A percentile compares a stretch with the other conserved stretches of the same genome.
These are phyloP conservation scores for Leptodirus hochenwartii DNA, from an alignment of 2,888 invertebrate species.

Conservation along the genomic window DNA sequence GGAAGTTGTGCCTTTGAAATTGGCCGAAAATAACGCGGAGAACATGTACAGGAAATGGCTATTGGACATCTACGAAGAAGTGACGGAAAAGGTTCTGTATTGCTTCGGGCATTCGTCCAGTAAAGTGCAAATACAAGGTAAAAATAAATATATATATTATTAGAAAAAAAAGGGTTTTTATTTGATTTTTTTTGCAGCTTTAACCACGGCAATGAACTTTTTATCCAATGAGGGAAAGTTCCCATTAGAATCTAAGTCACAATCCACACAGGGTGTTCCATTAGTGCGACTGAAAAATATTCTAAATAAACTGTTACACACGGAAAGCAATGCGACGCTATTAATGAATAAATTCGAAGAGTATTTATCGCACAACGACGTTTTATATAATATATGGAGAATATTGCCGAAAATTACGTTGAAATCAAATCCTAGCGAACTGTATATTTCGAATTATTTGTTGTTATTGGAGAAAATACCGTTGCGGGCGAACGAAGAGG, in stretches of 20 bases:
- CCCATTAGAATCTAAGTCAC: constrained; percentile 35
- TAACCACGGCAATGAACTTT: constrained; percentile 55
- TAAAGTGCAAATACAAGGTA: constrained; percentile 26
- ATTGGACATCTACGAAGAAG: constrained; percentile 47
- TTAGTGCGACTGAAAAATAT: constrained; percentile 45
- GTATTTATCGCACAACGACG: constrained; percentile 54
- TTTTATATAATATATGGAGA: constrained; percentile 54
- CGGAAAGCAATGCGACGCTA: constrained; percentile 37
- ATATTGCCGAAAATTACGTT: constrained; percentile 36
- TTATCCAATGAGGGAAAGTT: constrained; percentile 52
- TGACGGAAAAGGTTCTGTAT: constrained; percentile 36
- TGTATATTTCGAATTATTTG: constrained; percentile 25
- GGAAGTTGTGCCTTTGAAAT: constrained; percentile 38
- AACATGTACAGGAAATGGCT: constrained; percentile 50
- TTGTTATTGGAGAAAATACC: constrained; percentile 22
- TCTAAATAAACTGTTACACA: constrained; percentile 42
- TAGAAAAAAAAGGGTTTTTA: too few relatives aligned
- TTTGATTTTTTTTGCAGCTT: constrained; percentile 31
- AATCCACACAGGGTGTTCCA: constrained; percentile 43
- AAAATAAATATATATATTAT: too few relatives aligned
- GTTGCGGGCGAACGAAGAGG: constrained; percentile 18
- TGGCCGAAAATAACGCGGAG: constrained; percentile 37
- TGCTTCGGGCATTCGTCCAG: constrained; percentile 29
- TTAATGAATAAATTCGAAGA: constrained; percentile 55
- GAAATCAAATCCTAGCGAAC: constrained; percentile 30